Percentiles rank a stretch among this genome's conserved stretches.
phyloP scores from a whole-genome alignment of 1,140 invertebrate species.

The Propsilocerus akamusi region DNA sequence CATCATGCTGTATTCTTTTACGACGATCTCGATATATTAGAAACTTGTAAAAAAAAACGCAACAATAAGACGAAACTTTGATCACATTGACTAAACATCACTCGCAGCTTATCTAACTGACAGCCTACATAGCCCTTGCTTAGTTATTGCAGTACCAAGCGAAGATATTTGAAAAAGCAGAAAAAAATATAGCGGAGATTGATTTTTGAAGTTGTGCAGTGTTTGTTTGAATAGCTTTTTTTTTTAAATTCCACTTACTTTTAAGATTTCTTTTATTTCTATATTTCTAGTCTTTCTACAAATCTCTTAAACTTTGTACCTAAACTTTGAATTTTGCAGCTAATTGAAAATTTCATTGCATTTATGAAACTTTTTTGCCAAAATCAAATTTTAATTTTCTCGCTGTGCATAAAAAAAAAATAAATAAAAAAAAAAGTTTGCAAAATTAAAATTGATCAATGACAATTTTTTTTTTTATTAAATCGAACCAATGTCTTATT shows the following conservation, averaged over 20 bases:
- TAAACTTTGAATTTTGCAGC: not conserved
- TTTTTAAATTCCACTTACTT: not conserved
- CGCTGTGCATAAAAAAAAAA: too few species aligned
- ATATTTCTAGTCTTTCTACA: not conserved
- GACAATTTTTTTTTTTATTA: not conserved
- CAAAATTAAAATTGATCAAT: not conserved
- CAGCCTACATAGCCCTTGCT: too few species aligned
- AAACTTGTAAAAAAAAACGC: conserved; percentile 27
- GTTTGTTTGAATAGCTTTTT: not conserved
- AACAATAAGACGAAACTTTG: not conserved
- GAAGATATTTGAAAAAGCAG: not conserved
- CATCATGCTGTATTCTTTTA: conserved; percentile 55
- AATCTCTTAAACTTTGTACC: not conserved
- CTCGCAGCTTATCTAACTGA: not conserved
- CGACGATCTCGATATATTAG: conserved; percentile 38
- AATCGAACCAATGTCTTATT: not conserved
- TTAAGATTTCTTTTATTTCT: not conserved
- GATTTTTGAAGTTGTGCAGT: not conserved
- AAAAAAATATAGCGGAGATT: not conserved
- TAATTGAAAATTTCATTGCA: not conserved
- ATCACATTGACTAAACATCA: not conserved
- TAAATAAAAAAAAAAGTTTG: not conserved
- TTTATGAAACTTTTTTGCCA: not conserved
- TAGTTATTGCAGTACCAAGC: not conserved
- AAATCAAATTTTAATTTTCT: not conserved